Evolutionary conservation across 1,140 invertebrate genomes (phyloP).

Genomic region (Aphelenchoides fujianensis): DNA sequence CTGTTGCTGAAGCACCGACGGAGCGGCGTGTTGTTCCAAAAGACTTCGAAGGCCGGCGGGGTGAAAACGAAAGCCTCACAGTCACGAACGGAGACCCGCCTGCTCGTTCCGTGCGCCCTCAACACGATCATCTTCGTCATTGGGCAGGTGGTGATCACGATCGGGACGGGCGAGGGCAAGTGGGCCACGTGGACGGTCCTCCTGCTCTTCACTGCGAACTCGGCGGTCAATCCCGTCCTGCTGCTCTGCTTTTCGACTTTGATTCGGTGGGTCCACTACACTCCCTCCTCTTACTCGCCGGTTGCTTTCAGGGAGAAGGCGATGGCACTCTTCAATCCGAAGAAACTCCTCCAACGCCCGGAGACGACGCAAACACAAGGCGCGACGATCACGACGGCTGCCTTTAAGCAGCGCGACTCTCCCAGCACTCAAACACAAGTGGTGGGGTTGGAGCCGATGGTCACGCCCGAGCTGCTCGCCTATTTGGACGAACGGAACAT

Average conservation of each 20-base stretch:
- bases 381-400: background rate
- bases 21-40: background rate
- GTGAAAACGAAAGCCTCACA: background rate
- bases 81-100: constrained; percentile 28
- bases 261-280: constrained; percentile 39
- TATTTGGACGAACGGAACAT: no score
- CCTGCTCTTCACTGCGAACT: constrained; percentile 50
- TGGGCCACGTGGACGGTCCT: constrained; percentile 56
- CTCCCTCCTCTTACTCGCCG: background rate
- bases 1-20: constrained; percentile 26
- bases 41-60: constrained; percentile 13
- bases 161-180: constrained; percentile 54
- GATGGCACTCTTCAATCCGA: background rate
- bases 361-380: no score
- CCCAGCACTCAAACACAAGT: background rate
- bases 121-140: constrained; percentile 54
- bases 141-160: constrained; percentile 51
- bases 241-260: constrained; percentile 47
- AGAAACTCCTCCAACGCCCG: background rate
- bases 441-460: no score
- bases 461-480: no score
- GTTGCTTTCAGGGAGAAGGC: constrained; percentile 17
- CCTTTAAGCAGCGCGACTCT: background rate
- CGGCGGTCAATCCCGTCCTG: constrained; percentile 54
- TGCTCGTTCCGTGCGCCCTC: constrained; percentile 54